A percentile compares a stretch with the other conserved stretches of the same genome.
Evolutionary conservation across 2,113 vertebrate species (phyloP).

Genomic region (Climacteris rufus): DNA sequence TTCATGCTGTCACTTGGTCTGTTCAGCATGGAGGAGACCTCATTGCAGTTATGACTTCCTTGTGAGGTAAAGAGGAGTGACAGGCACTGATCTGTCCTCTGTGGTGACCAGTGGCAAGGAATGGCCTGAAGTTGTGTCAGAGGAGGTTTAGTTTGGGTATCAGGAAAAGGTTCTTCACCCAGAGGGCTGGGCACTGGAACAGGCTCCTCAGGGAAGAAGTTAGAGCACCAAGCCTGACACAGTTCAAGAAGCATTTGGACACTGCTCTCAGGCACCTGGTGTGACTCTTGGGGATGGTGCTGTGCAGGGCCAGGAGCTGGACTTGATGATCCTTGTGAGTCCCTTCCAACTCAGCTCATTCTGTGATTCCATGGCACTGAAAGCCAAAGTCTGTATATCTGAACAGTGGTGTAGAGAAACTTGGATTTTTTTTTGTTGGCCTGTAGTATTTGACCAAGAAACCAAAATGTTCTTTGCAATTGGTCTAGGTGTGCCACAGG

Average conservation of each 20-base stretch:
- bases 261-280: not conserved
- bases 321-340: accelerated
- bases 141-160: not conserved
- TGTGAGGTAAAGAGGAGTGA: accelerated
- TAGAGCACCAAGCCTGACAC: not conserved
- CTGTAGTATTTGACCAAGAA: not conserved
- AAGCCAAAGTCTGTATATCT: not conserved
- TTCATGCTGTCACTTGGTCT: not conserved
- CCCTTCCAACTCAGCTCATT: not conserved
- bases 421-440: not conserved
- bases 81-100: not conserved
- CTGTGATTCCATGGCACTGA: not conserved
- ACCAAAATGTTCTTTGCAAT: not conserved
- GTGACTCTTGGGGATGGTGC: not conserved
- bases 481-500: not conserved
- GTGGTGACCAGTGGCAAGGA: not conserved
- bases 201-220: not conserved
- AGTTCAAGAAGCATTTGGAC: not conserved
- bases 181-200: accelerated
- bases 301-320: not conserved
- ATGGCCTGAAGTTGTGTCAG: not conserved
- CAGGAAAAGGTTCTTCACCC: not conserved
- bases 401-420: not conserved
- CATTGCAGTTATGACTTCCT: not conserved
- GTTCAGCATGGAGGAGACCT: not conserved